phyloP scores from a whole-genome alignment of 2,113 vertebrate species.

The Pongo pygmaeus region DNA sequence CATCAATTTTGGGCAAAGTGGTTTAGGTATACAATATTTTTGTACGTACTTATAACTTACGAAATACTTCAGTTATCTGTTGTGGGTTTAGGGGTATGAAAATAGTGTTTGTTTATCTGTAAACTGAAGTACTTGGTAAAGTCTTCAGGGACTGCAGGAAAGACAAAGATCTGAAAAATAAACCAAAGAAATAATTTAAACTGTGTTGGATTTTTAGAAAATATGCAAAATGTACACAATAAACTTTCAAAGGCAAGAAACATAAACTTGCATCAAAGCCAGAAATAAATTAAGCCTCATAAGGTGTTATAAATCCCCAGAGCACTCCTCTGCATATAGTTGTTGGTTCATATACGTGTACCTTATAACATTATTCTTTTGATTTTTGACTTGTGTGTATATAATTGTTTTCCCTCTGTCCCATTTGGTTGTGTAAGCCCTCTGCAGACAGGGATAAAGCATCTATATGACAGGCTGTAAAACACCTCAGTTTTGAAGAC shows the following conservation, averaged over 20 bases:
- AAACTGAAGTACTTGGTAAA: slow-evolving; percentile 70
- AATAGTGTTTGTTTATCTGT: slow-evolving; percentile 71
- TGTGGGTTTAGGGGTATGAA: neutral
- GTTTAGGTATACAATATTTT: slow-evolving; percentile 80
- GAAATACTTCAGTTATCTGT: slow-evolving; percentile 79
- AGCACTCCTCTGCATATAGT: neutral
- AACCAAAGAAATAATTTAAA: neutral
- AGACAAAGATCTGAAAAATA: slow-evolving; percentile 62
- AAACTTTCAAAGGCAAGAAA: neutral
- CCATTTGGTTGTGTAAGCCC: neutral
- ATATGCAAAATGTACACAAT: neutral
- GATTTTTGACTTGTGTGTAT: neutral
- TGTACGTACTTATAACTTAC: slow-evolving; percentile 84
- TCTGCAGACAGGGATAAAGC: neutral
- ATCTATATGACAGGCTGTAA: neutral
- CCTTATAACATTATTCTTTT: neutral
- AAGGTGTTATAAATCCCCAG: neutral
- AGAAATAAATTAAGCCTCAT: neutral
- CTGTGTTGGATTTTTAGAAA: neutral
- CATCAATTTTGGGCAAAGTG: slow-evolving; percentile 78
- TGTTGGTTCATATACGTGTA: neutral
- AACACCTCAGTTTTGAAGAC: neutral
- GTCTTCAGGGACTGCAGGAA: slow-evolving; percentile 64
- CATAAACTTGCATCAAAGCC: neutral
- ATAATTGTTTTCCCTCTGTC: neutral